A percentile compares a stretch with the other conserved stretches of the same genome.
These are phyloP conservation scores for Danionella cerebrum DNA, from an alignment of 2,113 vertebrate species.

Conservation along the genomic window DNA sequence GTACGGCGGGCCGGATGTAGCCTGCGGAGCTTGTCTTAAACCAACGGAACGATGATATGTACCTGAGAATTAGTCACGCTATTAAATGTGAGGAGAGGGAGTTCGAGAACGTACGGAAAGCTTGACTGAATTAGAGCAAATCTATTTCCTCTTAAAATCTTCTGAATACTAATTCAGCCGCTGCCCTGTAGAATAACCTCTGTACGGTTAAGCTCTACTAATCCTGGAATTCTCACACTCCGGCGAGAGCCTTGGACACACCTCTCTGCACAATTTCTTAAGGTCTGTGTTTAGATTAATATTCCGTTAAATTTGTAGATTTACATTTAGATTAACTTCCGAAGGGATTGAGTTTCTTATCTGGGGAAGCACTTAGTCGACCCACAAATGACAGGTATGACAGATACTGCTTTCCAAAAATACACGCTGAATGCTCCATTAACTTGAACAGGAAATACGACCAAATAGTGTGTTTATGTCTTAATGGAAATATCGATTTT, in stretches of 20 bases:
- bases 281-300: slow-evolving; percentile 3
- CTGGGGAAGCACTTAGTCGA: background rate
- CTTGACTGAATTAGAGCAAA: background rate
- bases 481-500: slow-evolving; percentile 57
- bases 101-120: background rate
- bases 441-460: slow-evolving; percentile 38
- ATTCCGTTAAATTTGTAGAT: background rate
- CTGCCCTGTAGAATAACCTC: background rate
- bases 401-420: background rate
- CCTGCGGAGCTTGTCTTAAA: slow-evolving; percentile 33
- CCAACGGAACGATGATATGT: slow-evolving; percentile 34
- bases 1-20: too few species aligned
- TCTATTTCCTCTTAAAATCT: background rate
- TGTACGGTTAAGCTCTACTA: background rate
- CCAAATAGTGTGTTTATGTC: slow-evolving; percentile 46
- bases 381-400: background rate
- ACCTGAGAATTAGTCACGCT: background rate
- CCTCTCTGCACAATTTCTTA: background rate
- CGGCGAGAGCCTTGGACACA: background rate
- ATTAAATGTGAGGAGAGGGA: background rate
- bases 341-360: background rate
- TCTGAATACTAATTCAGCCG: background rate
- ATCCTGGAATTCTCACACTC: background rate
- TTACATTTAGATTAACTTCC: slow-evolving; percentile 8
- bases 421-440: background rate